A percentile compares a stretch with the other conserved stretches of the same genome.
phyloP scores from a whole-genome alignment of 2,113 vertebrate genomes.

The Tympanuchus pallidicinctus region DNA sequence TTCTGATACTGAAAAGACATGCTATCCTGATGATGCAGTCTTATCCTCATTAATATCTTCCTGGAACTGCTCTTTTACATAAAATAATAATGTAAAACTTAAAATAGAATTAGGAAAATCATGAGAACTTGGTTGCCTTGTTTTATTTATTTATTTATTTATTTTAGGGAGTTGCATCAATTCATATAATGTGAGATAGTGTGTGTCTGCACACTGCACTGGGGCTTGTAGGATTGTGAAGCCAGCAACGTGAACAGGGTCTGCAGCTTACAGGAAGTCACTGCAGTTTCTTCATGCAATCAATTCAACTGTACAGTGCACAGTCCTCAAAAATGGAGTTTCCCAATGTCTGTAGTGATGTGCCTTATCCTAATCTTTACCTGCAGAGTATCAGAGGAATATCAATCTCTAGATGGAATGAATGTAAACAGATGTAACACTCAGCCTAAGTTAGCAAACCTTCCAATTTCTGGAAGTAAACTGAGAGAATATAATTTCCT shows the following conservation, averaged over 20 bases:
- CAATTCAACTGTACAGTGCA: background rate
- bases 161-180: background rate
- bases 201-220: rapidly evolving
- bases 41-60: background rate
- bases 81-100: background rate
- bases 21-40: background rate
- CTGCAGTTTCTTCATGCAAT: background rate
- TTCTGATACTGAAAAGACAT: background rate
- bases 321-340: background rate
- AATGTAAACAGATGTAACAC: background rate
- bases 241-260: background rate
- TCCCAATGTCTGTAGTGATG: background rate
- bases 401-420: background rate
- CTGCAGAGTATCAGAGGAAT: background rate
- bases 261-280: background rate
- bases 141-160: background rate
- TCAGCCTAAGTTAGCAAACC: background rate
- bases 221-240: background rate
- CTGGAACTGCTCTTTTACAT: background rate
- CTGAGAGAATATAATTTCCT: background rate
- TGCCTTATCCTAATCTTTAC: background rate
- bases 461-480: background rate
- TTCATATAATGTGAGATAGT: background rate
- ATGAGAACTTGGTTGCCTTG: background rate
- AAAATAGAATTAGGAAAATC: background rate